Conservation (phyloP, 2,113 vertebrate species). For the Arothron firmamentum region DNA sequence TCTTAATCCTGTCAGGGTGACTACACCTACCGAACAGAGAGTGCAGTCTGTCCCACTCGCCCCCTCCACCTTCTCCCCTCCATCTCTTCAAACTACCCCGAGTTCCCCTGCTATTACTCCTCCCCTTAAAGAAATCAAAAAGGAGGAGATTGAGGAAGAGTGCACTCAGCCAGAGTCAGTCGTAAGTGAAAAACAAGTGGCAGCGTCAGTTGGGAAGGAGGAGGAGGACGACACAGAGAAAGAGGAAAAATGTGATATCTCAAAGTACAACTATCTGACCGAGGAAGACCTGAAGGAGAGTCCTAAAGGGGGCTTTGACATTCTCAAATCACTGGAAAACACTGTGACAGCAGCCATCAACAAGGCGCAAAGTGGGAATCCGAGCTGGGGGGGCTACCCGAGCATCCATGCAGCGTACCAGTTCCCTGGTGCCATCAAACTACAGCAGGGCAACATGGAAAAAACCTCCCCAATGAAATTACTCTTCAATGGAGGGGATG, state of each 20-base stretch:
- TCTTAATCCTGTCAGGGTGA: constrained; percentile 65
- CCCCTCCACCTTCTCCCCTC: constrained; percentile 84
- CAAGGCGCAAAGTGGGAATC: constrained; percentile 96
- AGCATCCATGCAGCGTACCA: constrained; percentile 99
- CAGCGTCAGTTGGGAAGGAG: constrained; percentile 48
- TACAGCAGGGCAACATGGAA: constrained; percentile 80
- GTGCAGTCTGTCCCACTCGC: constrained; percentile 89
- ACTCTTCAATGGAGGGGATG: constrained; percentile 79
- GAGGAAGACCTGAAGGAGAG: constrained; percentile 96
- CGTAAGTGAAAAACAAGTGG: constrained; percentile 78
- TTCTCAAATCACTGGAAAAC: constrained; percentile 96
- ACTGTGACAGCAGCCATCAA: constrained; percentile 96
- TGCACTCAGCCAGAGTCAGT: constrained; percentile 70
- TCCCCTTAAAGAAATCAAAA: constrained; percentile 83
- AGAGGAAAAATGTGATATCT: constrained; percentile 86
- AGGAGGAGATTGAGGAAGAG: constrained; percentile 84
- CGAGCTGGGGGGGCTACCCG: constrained; percentile 96
- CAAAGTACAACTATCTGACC: constrained; percentile 93
- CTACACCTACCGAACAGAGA: constrained; percentile 81
- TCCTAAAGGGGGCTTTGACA: constrained; percentile 93
- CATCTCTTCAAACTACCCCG: constrained; percentile 70
- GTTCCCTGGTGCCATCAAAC: constrained; percentile 90
- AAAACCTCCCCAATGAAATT: constrained; percentile 83
- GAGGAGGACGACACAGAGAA: constrained; percentile 70
- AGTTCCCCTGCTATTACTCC: constrained; percentile 72